Evolutionary conservation across 1,140 invertebrate species (phyloP).

Genomic region (Drosophila lacertosa): DNA sequence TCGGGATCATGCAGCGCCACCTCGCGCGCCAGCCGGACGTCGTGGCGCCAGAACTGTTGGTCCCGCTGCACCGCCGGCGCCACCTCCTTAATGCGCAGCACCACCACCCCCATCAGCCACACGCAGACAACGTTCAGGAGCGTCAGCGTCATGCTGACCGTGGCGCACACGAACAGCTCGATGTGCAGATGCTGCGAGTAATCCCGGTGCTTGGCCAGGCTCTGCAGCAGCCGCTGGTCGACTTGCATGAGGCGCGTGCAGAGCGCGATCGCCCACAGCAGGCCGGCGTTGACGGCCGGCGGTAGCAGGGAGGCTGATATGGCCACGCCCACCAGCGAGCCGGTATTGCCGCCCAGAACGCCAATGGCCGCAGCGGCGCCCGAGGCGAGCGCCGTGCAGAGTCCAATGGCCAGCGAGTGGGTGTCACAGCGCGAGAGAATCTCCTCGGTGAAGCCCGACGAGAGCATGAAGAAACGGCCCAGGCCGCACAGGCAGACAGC

Average conservation of each 20-base stretch:
- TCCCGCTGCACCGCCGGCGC: slow-evolving; percentile 85
- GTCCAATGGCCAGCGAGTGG: slow-evolving; percentile 87
- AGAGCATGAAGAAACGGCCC: slow-evolving; percentile 85
- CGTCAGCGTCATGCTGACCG: slow-evolving; percentile 88
- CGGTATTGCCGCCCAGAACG: slow-evolving; percentile 88
- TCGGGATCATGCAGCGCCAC: slow-evolving; percentile 56
- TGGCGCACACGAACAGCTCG: slow-evolving; percentile 87
- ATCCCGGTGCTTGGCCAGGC: slow-evolving; percentile 66
- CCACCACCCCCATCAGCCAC: slow-evolving; percentile 87
- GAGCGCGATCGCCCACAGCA: slow-evolving; percentile 88
- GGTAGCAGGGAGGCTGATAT: slow-evolving; percentile 91
- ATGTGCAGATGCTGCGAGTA: slow-evolving; percentile 85
- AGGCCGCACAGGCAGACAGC: slow-evolving; percentile 84
- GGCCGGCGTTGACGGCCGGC: slow-evolving; percentile 90
- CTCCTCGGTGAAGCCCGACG: slow-evolving; percentile 87
- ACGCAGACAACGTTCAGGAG: slow-evolving; percentile 90
- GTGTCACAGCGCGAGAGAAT: slow-evolving; percentile 88
- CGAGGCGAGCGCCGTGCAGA: slow-evolving; percentile 88
- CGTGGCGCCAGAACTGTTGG: slow-evolving; percentile 88
- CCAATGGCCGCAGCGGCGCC: slow-evolving; percentile 90
- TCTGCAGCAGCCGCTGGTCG: slow-evolving; percentile 59
- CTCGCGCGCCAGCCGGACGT: slow-evolving; percentile 86
- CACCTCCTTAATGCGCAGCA: slow-evolving; percentile 91
- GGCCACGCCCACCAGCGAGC: slow-evolving; percentile 91
- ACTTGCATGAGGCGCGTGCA: slow-evolving; percentile 82